Base-by-base conservation (phyloP, 2,113 vertebrate genomes). In the Apistogramma diplotaenia region DNA sequence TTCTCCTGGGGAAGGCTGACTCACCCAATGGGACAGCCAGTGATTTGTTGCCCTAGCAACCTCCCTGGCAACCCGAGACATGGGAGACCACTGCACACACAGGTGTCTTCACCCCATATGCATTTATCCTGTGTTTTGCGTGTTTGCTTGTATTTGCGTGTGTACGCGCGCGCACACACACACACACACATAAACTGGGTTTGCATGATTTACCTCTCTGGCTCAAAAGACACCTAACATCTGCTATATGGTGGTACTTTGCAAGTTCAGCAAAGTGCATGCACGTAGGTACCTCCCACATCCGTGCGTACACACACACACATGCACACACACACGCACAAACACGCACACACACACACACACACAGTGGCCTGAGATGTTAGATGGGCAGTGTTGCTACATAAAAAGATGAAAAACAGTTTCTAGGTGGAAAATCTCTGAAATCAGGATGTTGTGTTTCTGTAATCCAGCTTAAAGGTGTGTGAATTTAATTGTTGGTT, bases 211-310 rank as follows among this genome's bases (percentile, higher is more conserved):
- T 86, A 85, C 72, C 72, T 84, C 21, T 74, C 83, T 83, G 87
- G 85, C 87, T 80, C 2, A 10, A 54, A 74, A 78, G 21, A 76
- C 56, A n/a, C 18, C 67, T 75, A 65, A 4, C 90, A 90, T 89
- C 85, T 89, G 91, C 87, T 83, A 1, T 61, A 54, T 84, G 74
- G 59, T 31, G 5, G 72, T 16, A 81, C 80, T 88, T 84, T 92
- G 89, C 89, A 89, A 91, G 92, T 89, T 92, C 91, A 93, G 91
- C 91, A 91, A 90, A 93, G 86, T 87, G 76, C 79, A 76, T 25
- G 79, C 72, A 87, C 79, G 67, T 19, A 23, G 73, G 81, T 71
- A 59, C 83, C 71, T n/a, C 11, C 51, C 33, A 67, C 40, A 8
- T 62, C 56, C 49, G 62, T 3, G 23, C 46, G 46, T 51, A 78